Conservation (phyloP, 1,140 invertebrate species). For the Calycopis cecrops region DNA sequence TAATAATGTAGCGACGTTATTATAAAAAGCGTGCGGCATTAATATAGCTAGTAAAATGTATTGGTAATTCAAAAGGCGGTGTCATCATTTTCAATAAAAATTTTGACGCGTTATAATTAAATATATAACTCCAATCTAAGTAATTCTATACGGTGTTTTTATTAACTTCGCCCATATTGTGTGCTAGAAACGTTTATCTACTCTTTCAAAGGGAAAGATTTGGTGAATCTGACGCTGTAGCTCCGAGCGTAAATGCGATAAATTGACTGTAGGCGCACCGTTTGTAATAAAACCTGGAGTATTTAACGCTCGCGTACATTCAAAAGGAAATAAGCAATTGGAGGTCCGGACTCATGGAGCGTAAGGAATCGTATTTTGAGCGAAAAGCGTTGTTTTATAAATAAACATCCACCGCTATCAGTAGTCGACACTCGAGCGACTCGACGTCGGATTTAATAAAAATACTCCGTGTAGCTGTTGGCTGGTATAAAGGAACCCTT, state of each 20-base stretch:
- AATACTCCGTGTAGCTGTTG: conserved; percentile 39
- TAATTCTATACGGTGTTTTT: too few species aligned
- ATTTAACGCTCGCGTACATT: conserved; percentile 45
- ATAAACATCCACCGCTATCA: conserved; percentile 67
- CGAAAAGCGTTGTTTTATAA: conserved; percentile 68
- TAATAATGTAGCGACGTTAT: too few species aligned
- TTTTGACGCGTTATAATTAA: too few species aligned
- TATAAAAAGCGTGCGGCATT: too few species aligned
- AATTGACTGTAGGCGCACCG: conserved; percentile 37
- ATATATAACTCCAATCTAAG: too few species aligned
- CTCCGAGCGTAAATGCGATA: conserved; percentile 28
- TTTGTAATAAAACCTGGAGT: conserved; percentile 37
- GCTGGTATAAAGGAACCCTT: conserved; percentile 53
- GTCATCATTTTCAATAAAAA: too few species aligned
- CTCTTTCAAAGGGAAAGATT: conserved; percentile 9
- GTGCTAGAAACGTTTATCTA: conserved; percentile 7
- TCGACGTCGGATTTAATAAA: conserved; percentile 64
- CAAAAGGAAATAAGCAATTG: conserved; percentile 43
- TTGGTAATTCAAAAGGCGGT: too few species aligned
- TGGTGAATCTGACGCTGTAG: conserved; percentile 4
- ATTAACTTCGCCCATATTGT: conserved; percentile 1
- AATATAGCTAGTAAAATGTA: too few species aligned
- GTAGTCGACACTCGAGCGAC: conserved; percentile 62
- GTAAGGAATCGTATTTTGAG: conserved; percentile 52
- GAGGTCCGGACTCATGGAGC: conserved; percentile 25